phyloP scores from a whole-genome alignment of 2,797 vertebrate genomes.

The Setipinna tenuifilis region DNA sequence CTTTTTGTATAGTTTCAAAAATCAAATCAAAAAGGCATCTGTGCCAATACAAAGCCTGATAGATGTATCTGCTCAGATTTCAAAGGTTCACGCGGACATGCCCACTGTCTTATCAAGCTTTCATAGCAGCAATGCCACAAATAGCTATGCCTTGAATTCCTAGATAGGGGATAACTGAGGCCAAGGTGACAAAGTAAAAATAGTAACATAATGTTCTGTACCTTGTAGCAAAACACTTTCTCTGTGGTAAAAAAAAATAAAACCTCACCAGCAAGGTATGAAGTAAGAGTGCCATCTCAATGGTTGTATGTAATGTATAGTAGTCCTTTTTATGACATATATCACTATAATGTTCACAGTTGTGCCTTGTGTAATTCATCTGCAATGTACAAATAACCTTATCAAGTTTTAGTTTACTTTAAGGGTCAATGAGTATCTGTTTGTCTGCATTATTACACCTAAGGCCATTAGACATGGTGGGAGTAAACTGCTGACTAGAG shows the following conservation, averaged over 20 bases:
- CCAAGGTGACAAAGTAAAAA: slow-evolving; percentile 41
- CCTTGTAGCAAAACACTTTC: background rate
- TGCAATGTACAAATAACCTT: no score
- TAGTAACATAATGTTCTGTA: slow-evolving; percentile 30
- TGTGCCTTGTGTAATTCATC: no score
- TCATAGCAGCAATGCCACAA: slow-evolving; percentile 59
- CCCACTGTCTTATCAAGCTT: slow-evolving; percentile 34
- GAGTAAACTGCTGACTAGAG: background rate
- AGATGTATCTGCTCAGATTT: background rate
- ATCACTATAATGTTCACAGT: no score
- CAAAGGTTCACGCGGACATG: background rate
- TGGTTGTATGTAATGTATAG: no score
- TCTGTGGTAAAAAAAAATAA: background rate
- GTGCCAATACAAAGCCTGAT: background rate
- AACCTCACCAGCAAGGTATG: no score
- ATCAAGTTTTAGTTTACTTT: background rate
- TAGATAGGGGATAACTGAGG: slow-evolving; percentile 47
- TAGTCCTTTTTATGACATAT: no score
- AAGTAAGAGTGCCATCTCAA: no score
- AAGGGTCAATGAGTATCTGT: no score
- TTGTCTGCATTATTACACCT: background rate
- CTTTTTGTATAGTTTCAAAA: background rate
- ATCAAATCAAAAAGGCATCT: background rate
- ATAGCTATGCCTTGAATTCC: slow-evolving; percentile 55
- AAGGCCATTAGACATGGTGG: background rate